These are phyloP conservation scores for Machimus atricapillus DNA, from an alignment of 2,888 invertebrate genomes.

Conservation along the genomic window DNA sequence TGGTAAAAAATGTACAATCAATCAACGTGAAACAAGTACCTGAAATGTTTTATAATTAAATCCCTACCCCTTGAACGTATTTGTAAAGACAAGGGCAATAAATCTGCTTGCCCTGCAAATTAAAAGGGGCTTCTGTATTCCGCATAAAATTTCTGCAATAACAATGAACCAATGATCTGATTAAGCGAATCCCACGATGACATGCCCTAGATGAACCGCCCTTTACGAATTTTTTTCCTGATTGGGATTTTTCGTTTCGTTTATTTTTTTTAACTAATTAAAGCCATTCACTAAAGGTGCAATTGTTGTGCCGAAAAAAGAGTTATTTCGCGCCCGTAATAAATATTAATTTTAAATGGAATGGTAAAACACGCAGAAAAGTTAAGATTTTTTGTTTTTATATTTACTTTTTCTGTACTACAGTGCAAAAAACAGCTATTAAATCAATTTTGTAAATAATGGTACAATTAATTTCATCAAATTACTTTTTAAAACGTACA, in stretches of 20 bases:
- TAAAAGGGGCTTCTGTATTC: background rate
- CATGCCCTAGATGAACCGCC: background rate
- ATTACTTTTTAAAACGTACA: too few relatives aligned
- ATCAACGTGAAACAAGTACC: constrained; percentile 45
- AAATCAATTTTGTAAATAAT: too few relatives aligned
- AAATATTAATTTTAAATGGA: background rate
- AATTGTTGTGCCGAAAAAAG: background rate
- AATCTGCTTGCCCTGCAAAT: constrained; percentile 21
- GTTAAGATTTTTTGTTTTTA: too few relatives aligned
- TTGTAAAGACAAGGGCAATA: constrained; percentile 24
- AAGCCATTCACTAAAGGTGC: background rate
- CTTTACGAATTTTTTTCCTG: background rate
- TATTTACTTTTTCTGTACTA: too few relatives aligned
- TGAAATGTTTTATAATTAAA: constrained; percentile 42
- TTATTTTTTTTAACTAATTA: background rate
- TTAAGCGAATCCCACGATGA: background rate
- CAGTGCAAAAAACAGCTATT: too few relatives aligned
- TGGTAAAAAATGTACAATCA: constrained; percentile 41
- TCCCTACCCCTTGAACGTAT: constrained; percentile 36
- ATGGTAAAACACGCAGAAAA: background rate
- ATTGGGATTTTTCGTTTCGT: background rate
- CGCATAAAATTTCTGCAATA: background rate
- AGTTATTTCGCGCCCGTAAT: background rate
- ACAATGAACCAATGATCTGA: background rate
- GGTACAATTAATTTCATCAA: too few relatives aligned